Base-by-base conservation (phyloP, 1,140 invertebrate species). In the Spodoptera litura region DNA sequence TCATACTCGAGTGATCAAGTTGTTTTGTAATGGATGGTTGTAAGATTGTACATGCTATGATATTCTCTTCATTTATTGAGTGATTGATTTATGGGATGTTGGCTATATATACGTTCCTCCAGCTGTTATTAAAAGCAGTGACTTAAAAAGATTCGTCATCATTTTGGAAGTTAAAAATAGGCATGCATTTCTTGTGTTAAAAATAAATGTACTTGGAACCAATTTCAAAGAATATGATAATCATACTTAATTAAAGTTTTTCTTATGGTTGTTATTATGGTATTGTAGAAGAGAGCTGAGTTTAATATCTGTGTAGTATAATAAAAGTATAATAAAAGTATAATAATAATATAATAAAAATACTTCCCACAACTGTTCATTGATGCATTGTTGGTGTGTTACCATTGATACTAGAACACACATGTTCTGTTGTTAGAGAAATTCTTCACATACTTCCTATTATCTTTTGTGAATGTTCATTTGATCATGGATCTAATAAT, bases 1-100 rank as follows among this genome's bases (percentile, higher is more conserved):
- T 78, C 66, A 71, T 71, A 78, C 76, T 71, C 62, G 53, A 71
- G 61, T 71, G 76, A 71, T 71, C 62, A 68, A 77, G 74, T 35
- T 53, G 71, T 59, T 73, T 59, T 73, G 55, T 73, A 73, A 73
- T 59, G 35, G 71, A 58, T 73, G 38, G 13, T 59, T 27, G 56
- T 59, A 44, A 12, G 31, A 58, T n/a, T 58, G 55, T 73, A 49
- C n/a, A 20, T 64, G 27, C 35, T 56, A 53, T 15, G 35, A 56
- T 38, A 6, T 8, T n/a, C 11, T 27, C 44, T 71, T 56, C 5
- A 44, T 52, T 10, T 38, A 55, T 71, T 56, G 55, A 51, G 35
- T 31, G 8, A 52, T 25, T 66, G 49, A 35, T 6, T 20, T 10
- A 10, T 20, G 20, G 8, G 20, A 25, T 27, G 27, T 44, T 68